Base-by-base conservation (phyloP, 30 jellyfish, hydroid and myxozoan species). In the Nemopilema nomurai region DNA sequence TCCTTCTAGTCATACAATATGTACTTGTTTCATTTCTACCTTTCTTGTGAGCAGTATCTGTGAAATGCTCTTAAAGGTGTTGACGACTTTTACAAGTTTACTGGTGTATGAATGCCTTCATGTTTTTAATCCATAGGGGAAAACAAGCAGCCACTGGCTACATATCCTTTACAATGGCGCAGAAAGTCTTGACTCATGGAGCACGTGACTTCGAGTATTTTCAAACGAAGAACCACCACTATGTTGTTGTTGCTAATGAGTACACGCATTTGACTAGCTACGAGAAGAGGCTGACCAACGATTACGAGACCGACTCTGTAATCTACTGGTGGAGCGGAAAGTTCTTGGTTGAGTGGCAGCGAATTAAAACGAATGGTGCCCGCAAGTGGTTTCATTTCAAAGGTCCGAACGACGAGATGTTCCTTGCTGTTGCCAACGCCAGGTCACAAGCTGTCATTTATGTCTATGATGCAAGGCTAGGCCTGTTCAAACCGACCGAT, bases 301-400 rank as follows among this genome's bases (percentile, higher is more conserved):
- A 84, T 68, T 93, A 93, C 50, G 91, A 81, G 22, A 75, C 85
- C 28, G 97, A 93, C 31, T 93, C 98, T 25, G 90, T 93, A 3
- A 88, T 93, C 3, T 93, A 88, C 68, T 93, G 98, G 98, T 93
- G 98, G 98, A 86, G 97, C 66, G 98, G 98, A 41, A 80, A 74
- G 16, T 29, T 93, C 32, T 93, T 94, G 70, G 97, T 93, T 31
- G 98, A 93, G 68, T 93, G 97, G 97, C 98, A 93, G 67, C 84
- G 91, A 28, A 93, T 93, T 4, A 97, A 97, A 21, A 86, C 98
- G 0, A 67, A 85, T 72, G 98, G 98, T 25, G 98, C 98, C 0
- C 82, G 84, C 21, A 51, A 67, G 18, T 77, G 93, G 93, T 32
- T 86, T 16, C 69, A 64, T 62, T 88, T 93, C 68, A 76, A 22